Percentiles rank a stretch among this genome's conserved stretches.
Evolutionary conservation across 1,140 invertebrate genomes (phyloP).

Genomic region (Penaeus japonicus): DNA sequence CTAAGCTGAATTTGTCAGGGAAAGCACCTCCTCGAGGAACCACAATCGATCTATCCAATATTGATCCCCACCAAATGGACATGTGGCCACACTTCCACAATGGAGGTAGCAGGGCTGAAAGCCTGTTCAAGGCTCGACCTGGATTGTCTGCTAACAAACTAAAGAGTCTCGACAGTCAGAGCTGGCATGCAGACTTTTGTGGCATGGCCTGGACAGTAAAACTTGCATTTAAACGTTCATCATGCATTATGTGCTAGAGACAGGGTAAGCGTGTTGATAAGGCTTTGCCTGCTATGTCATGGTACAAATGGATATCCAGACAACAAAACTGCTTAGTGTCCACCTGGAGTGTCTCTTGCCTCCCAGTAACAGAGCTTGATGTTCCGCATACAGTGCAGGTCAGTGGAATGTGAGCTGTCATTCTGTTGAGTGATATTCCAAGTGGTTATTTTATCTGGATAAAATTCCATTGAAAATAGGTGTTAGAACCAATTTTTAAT

Average conservation of each 20-base stretch:
- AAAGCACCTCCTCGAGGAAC: conserved; percentile 81
- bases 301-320: conserved; percentile 87
- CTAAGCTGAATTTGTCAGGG: conserved; percentile 84
- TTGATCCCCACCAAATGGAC: conserved; percentile 89
- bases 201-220: no score
- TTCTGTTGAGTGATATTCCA: no score
- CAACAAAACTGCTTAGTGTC: conserved; percentile 88
- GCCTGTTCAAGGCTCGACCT: conserved; percentile 84
- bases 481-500: no score
- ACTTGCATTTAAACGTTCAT: no score
- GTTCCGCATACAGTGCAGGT: conserved; percentile 92
- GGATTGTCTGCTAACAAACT: conserved; percentile 94
- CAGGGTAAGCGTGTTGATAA: no score
- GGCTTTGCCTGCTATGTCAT: no score
- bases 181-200: conserved; percentile 93
- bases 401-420: not conserved
- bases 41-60: conserved; percentile 85
- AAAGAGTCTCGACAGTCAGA: conserved; percentile 67
- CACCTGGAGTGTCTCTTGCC: conserved; percentile 92
- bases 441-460: no score
- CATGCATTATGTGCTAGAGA: no score
- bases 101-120: conserved; percentile 87
- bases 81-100: conserved; percentile 96
- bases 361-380: conserved; percentile 90
- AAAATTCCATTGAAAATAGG: no score